phyloP scores from a whole-genome alignment of 1,140 invertebrate species.

The Diprion similis region DNA sequence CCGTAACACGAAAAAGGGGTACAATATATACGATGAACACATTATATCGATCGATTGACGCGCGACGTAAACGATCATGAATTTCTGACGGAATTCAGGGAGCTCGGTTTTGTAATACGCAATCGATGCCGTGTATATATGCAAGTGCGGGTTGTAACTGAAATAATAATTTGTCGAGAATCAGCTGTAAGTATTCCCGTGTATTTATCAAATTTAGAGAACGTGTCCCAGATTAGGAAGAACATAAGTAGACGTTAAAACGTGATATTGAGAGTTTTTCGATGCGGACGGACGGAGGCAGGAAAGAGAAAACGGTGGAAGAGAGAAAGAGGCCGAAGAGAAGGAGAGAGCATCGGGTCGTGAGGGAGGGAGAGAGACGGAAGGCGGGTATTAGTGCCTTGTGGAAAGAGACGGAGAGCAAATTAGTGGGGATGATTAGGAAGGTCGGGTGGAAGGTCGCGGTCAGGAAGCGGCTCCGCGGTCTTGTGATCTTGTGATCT shows the following conservation, averaged over 20 bases:
- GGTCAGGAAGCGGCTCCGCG: constrained; percentile 46
- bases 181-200: too few relatives aligned
- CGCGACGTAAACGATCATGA: too few relatives aligned
- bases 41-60: too few relatives aligned
- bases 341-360: not conserved
- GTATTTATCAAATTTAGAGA: not conserved
- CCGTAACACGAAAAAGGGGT: too few relatives aligned
- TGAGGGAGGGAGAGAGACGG: constrained; percentile 14
- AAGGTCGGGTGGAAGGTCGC: constrained; percentile 54
- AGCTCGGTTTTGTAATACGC: too few relatives aligned
- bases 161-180: too few relatives aligned
- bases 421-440: constrained; percentile 38
- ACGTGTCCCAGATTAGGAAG: not conserved
- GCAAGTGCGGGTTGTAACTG: too few relatives aligned
- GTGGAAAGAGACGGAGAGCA: constrained; percentile 35
- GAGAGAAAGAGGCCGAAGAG: not conserved
- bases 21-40: too few relatives aligned
- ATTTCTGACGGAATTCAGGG: too few relatives aligned
- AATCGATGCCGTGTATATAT: too few relatives aligned
- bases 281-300: not conserved
- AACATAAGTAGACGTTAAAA: not conserved
- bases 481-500: constrained; percentile 48
- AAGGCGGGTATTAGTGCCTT: not conserved
- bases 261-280: not conserved
- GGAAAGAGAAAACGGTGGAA: not conserved